These are phyloP conservation scores for Capricornis sumatraensis DNA, from an alignment of 2,113 vertebrate species.

Conservation along the genomic window DNA sequence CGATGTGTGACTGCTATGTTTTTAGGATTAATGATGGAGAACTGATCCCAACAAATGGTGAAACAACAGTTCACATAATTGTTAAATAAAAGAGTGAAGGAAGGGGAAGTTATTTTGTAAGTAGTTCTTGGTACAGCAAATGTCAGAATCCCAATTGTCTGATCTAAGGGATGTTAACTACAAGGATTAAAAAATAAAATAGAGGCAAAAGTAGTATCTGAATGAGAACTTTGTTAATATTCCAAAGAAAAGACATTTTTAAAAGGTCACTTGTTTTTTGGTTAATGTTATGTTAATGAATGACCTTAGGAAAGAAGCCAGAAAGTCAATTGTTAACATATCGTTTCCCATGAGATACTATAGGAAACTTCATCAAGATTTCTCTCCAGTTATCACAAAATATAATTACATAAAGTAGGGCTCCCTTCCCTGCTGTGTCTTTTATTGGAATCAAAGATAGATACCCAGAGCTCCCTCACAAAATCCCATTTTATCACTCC, in stretches of 20 bases:
- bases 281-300: background rate
- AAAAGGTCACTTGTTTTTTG: background rate
- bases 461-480: background rate
- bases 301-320: background rate
- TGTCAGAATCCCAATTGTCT: background rate
- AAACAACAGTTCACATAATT: background rate
- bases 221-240: background rate
- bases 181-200: background rate
- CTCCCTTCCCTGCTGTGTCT: background rate
- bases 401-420: background rate
- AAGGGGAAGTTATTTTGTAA: background rate
- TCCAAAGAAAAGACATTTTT: slow-evolving; percentile 9
- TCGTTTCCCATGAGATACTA: background rate
- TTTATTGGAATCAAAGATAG: background rate
- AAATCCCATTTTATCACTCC: background rate
- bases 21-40: background rate
- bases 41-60: background rate
- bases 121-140: background rate
- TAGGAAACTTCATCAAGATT: background rate
- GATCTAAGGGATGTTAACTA: background rate
- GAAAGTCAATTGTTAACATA: background rate
- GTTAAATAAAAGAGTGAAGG: background rate
- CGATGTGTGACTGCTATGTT: background rate
- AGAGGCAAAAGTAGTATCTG: background rate
- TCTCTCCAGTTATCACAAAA: background rate